Base-by-base conservation (phyloP, 2,888 invertebrate species). In the Smittia sp. region DNA sequence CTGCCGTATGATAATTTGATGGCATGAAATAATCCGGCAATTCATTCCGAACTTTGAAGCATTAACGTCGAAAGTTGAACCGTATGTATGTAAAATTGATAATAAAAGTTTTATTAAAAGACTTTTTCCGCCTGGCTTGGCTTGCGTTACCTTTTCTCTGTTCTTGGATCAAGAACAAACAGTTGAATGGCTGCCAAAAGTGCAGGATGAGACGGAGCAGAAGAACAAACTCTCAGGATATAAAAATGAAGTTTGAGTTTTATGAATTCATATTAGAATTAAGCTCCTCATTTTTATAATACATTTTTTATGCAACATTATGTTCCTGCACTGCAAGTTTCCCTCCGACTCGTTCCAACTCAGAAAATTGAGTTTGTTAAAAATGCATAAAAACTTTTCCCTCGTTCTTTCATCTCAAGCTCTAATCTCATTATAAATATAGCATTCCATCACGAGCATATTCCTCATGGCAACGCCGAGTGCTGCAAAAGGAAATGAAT, bases 251-350 rank as follows among this genome's bases (percentile, higher is more conserved):
- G 38, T 39, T 24, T 66, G n/a, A 38, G 1, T 65, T 65, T 65
- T 65, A 65, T 65, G 32, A 65, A 65, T 65, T 3, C 24, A 62
- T 66, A 32, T 39, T 24, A 22, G 67, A 41, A 67, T 41, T 46
- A 67, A 41, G 67, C 67, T 41, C 18, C 58, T 62, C 58, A 22
- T 62, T 46, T 65, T 65, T 27, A 20, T 65, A 27, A 65, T 27
- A 65, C 65, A 65, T 18, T 65, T 67, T 65, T 67, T 41, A 67
- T 67, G 67, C 67, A 67, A 67, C 41, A 67, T 46, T 18, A 67
- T 67, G 67, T 41, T 62, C 18, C 65, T 24, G 27, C 67, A 24
- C 7, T 62, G 58, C 58, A 22, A 62, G 54, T 24, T 62, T 65
- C 9, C 7, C 18, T 22, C 41, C 20, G 18, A 2, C 18, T 41